A percentile compares a stretch with the other conserved stretches of the same genome.
These are phyloP conservation scores for Chironomus riparius DNA, from an alignment of 2,888 invertebrate species.

Conservation along the genomic window DNA sequence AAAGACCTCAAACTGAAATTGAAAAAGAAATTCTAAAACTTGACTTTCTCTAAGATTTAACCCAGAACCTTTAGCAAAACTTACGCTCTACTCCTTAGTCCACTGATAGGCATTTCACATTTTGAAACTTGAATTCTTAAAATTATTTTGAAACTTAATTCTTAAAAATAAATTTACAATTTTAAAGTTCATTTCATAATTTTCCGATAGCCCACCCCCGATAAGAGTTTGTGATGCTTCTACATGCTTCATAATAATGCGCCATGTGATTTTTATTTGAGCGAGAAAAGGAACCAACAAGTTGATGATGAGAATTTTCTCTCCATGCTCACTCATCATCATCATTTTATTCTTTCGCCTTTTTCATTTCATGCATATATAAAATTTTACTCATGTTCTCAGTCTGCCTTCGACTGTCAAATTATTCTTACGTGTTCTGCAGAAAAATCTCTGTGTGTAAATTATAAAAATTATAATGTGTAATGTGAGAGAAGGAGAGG, in stretches of 20 bases:
- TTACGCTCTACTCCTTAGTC: too few relatives aligned
- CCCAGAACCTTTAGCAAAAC: too few relatives aligned
- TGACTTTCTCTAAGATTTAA: too few relatives aligned
- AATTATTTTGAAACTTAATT: too few relatives aligned
- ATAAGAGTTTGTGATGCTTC: not conserved
- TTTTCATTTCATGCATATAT: not conserved
- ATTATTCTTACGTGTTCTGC: not conserved
- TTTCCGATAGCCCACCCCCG: too few relatives aligned
- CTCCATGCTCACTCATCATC: not conserved
- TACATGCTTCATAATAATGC: not conserved
- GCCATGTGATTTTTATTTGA: constrained; percentile 14
- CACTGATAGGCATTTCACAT: too few relatives aligned
- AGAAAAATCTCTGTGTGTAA: not conserved
- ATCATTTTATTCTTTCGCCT: not conserved
- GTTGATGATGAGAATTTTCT: not conserved
- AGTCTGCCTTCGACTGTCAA: not conserved
- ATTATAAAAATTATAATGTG: not conserved
- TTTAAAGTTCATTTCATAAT: too few relatives aligned
- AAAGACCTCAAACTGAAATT: too few relatives aligned
- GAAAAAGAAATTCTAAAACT: too few relatives aligned
- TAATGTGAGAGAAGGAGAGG: not conserved
- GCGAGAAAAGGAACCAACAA: constrained; percentile 14
- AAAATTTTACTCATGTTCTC: not conserved
- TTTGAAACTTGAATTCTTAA: too few relatives aligned
- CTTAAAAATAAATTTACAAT: too few relatives aligned